Evolutionary conservation across 2,888 invertebrate species (phyloP), one percentile per base, ranked within the genome.

Genomic region (Zele albiditarsus): DNA sequence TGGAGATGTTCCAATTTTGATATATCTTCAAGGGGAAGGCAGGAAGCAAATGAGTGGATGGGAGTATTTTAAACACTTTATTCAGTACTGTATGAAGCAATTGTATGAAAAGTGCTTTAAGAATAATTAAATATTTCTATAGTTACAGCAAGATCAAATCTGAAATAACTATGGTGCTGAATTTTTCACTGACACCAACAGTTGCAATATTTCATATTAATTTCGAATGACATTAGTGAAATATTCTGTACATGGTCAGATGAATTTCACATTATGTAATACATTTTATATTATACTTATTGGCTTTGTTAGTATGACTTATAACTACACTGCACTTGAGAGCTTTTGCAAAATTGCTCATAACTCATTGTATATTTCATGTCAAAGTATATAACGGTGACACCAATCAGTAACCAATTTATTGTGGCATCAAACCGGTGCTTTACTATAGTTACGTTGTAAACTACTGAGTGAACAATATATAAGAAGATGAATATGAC

Each of bases 281-380:
- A 8, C 20, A 5, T 23, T 53, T 23, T 10, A 20, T 53, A 10
- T 53, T 20, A 53, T 53, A 53, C 20, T n/a, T n/a, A 53, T 53
- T 53, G 53, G n/a, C 3, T 53, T 20, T 53, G 6, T 4, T 53
- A 20, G n/a, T 53, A 53, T 53, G 53, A 53, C 8, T 20, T 5
- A 68, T 27, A 10, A 23, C 49, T n/a, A 14, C 33, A 57, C 62
- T 20, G 42, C 71, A 71, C 62, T 58, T 71, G 66, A 66, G 60
- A 73, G 77, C 77, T 81, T 82, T 82, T 79, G 78, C 77, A 77
- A 79, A 80, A 83, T 84, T 84, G 83, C 83, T 82, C 83, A 83
- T 85, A 85, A 85, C 85, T 86, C 85, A 84, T 85, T 84, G 85
- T 84, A 83, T 83, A 84, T 84, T 82, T n/a, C n/a, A 83, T 84